Percentiles rank a stretch among this genome's conserved stretches.
phyloP scores from a whole-genome alignment of 2,113 vertebrate species.

The Polypterus bichir region DNA sequence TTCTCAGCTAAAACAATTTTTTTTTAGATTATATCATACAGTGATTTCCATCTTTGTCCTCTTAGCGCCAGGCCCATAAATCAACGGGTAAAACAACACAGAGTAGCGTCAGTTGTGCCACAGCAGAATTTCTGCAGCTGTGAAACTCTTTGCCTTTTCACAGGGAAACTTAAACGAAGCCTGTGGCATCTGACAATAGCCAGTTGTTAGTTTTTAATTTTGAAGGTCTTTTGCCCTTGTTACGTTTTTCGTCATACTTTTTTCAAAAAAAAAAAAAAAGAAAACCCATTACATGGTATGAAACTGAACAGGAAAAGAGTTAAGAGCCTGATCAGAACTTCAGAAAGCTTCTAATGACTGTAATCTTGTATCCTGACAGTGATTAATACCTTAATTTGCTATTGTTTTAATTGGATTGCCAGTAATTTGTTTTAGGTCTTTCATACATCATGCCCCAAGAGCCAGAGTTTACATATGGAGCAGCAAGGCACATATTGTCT shows the following conservation, averaged over 20 bases:
- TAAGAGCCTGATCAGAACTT: constrained; percentile 29
- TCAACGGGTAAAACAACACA: constrained; percentile 30
- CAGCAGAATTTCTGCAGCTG: constrained; percentile 27
- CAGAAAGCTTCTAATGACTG: constrained; percentile 43
- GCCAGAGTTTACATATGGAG: constrained; percentile 7
- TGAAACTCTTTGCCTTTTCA: constrained; percentile 20
- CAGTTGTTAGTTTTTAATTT: constrained; percentile 21
- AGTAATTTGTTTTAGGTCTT: constrained; percentile 51
- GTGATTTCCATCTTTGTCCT: constrained; percentile 4
- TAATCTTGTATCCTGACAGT: constrained; percentile 53
- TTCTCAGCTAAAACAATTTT: background rate
- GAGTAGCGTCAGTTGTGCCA: constrained; percentile 12
- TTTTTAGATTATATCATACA: background rate
- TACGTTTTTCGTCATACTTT: constrained; percentile 8
- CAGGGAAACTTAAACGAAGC: constrained; percentile 19
- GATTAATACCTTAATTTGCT: constrained; percentile 62
- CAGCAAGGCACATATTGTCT: background rate
- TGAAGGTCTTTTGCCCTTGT: constrained; percentile 18
- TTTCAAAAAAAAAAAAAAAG: background rate
- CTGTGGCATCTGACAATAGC: constrained; percentile 19
- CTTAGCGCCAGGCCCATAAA: constrained; percentile 36
- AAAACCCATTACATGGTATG: constrained; percentile 1
- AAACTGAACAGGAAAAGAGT: constrained; percentile 18
- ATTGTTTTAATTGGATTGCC: constrained; percentile 61
- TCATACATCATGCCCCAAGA: constrained; percentile 31